A percentile compares a stretch with the other conserved stretches of the same genome.
These are phyloP conservation scores for Intellagama lesueurii DNA, from an alignment of 2,797 vertebrate species.

Conservation along the genomic window DNA sequence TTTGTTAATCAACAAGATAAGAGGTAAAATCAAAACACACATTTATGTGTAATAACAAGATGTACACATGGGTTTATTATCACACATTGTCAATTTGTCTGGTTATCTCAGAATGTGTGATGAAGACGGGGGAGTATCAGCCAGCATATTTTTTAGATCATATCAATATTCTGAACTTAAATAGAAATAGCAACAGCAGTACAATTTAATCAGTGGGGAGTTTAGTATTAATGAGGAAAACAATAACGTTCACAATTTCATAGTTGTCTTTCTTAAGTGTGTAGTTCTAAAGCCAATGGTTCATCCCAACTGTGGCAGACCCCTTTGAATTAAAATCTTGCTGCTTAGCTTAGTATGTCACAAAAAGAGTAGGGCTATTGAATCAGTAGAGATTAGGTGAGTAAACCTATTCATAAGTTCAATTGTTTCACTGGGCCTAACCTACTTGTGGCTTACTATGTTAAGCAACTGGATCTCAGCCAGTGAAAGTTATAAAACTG, in stretches of 20 bases:
- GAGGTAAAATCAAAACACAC: neutral
- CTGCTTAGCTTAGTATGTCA: no score
- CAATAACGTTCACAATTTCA: neutral
- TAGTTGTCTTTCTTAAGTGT: no score
- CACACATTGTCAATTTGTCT: slow-evolving; percentile 32
- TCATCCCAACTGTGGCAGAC: no score
- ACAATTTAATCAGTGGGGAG: slow-evolving; percentile 33
- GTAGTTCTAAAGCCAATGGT: no score
- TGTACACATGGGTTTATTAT: slow-evolving; percentile 29
- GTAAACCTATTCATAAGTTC: no score
- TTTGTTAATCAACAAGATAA: slow-evolving; percentile 15
- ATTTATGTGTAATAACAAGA: slow-evolving; percentile 11
- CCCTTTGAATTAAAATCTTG: no score
- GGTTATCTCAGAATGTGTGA: slow-evolving; percentile 33
- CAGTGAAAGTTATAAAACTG: neutral
- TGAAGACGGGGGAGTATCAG: slow-evolving; percentile 43
- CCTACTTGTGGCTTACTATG: no score
- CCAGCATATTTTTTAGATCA: slow-evolving; percentile 58
- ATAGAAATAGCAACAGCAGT: slow-evolving; percentile 54
- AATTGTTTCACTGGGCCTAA: no score
- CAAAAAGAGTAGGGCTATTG: no score
- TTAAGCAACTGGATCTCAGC: no score
- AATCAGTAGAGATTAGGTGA: no score
- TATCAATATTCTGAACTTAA: slow-evolving; percentile 54
- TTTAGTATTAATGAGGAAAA: slow-evolving; percentile 56